A percentile compares a stretch with the other conserved stretches of the same genome.
Evolutionary conservation across 2,888 invertebrate species (phyloP).

Genomic region (Parnassius mnemosyne): DNA sequence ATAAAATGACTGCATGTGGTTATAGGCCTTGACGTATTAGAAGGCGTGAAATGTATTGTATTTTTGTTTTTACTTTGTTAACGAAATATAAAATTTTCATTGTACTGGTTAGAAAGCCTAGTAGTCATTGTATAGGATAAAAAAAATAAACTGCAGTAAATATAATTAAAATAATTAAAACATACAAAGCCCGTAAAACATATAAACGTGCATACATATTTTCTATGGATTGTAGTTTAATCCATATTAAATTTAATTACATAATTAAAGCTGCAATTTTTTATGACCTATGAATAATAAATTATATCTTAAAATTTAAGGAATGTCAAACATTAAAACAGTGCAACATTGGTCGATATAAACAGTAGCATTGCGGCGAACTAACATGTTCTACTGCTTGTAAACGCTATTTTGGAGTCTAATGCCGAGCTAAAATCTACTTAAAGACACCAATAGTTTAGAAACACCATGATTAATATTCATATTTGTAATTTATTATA

Average conservation of each 20-base stretch:
- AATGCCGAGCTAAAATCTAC: conserved; percentile 10
- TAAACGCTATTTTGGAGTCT: conserved; percentile 8
- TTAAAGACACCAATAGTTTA: conserved; percentile 2
- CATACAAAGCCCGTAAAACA: not conserved
- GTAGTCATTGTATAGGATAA: not conserved
- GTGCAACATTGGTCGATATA: conserved; percentile 11
- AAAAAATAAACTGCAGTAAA: not conserved
- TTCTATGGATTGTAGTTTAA: not conserved
- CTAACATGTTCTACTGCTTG: conserved; percentile 19
- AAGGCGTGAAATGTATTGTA: too few relatives aligned
- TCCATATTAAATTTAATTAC: not conserved
- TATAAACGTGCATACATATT: not conserved
- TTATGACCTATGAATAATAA: too few relatives aligned
- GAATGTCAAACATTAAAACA: not conserved
- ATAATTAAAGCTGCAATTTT: too few relatives aligned
- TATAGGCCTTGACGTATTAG: not conserved
- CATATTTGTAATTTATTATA: conserved; percentile 3
- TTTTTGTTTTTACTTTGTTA: too few relatives aligned
- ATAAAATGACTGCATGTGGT: not conserved
- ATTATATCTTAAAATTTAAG: not conserved
- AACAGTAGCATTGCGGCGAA: conserved; percentile 14
- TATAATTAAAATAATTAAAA: not conserved
- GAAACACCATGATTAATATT: conserved; percentile 6
- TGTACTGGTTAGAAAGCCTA: too few relatives aligned
- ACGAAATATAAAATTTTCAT: too few relatives aligned